Percentiles rank a stretch among this genome's conserved stretches.
Evolutionary conservation across 2,888 invertebrate species (phyloP).

Genomic region (Malacosoma neustria): DNA sequence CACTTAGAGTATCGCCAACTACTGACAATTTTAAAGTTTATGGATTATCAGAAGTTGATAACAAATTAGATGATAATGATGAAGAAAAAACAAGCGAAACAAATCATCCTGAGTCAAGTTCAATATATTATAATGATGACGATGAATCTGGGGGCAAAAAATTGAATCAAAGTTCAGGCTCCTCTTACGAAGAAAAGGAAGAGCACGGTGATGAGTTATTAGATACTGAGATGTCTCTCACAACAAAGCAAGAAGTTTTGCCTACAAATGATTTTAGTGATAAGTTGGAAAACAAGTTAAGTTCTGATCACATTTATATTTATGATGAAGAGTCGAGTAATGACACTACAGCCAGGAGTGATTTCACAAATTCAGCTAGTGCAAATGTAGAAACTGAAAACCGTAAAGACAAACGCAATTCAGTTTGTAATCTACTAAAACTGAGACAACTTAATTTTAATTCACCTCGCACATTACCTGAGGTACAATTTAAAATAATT

Average conservation of each 20-base stretch:
- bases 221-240: not conserved
- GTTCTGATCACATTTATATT: not conserved
- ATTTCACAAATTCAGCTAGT: no score
- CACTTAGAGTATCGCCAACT: slow-evolving; percentile 14
- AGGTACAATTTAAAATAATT: slow-evolving; percentile 27
- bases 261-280: not conserved
- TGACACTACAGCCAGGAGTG: not conserved
- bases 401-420: slow-evolving; percentile 8
- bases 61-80: slow-evolving; percentile 9
- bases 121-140: slow-evolving; percentile 41
- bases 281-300: not conserved
- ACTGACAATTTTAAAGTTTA: not conserved
- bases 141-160: slow-evolving; percentile 20
- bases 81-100: slow-evolving; percentile 16
- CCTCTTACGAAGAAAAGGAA: slow-evolving; percentile 21
- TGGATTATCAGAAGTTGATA: not conserved
- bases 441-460: slow-evolving; percentile 42
- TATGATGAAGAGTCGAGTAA: not conserved
- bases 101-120: slow-evolving; percentile 29
- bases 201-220: not conserved
- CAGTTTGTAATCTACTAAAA: slow-evolving; percentile 40
- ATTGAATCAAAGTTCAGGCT: slow-evolving; percentile 15
- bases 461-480: slow-evolving; percentile 45
- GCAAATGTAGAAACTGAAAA: no score
- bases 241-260: not conserved